These are phyloP conservation scores for Threskiornis aethiopicus DNA, from an alignment of 2,797 vertebrate species.

Conservation along the genomic window DNA sequence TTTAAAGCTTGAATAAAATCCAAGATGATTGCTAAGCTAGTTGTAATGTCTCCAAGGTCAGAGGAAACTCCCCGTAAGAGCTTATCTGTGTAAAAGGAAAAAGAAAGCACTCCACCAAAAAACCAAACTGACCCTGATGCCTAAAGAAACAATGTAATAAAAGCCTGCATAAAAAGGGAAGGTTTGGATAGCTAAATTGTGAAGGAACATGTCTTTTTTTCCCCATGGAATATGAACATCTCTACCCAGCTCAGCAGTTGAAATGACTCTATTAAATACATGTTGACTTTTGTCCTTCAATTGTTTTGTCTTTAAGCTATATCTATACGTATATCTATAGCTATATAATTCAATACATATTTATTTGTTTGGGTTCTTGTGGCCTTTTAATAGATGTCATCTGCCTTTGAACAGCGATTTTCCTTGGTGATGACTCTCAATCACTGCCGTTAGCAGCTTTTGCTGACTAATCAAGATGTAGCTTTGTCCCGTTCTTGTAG, in stretches of 20 bases:
- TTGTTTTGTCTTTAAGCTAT: neutral
- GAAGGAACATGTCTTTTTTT: rapidly evolving
- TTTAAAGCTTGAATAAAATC: slow-evolving; percentile 28
- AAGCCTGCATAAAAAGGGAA: neutral
- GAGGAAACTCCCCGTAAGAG: neutral
- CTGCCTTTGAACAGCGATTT: neutral
- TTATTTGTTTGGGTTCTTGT: neutral
- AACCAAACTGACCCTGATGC: neutral
- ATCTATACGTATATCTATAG: neutral
- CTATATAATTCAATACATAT: neutral
- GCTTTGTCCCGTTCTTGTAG: neutral
- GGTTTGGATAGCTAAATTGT: neutral
- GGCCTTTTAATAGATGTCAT: neutral
- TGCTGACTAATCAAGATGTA: neutral
- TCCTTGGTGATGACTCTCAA: neutral
- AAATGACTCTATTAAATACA: neutral
- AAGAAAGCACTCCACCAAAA: neutral
- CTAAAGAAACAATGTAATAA: neutral
- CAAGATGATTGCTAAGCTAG: neutral
- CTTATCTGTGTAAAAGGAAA: neutral
- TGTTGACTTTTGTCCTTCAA: neutral
- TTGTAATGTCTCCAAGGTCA: neutral
- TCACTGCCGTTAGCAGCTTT: neutral
- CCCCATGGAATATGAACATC: neutral
- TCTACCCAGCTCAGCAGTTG: rapidly evolving